These are phyloP conservation scores for Drosophila prolongata DNA, from an alignment of 2,888 invertebrate species.

Conservation along the genomic window DNA sequence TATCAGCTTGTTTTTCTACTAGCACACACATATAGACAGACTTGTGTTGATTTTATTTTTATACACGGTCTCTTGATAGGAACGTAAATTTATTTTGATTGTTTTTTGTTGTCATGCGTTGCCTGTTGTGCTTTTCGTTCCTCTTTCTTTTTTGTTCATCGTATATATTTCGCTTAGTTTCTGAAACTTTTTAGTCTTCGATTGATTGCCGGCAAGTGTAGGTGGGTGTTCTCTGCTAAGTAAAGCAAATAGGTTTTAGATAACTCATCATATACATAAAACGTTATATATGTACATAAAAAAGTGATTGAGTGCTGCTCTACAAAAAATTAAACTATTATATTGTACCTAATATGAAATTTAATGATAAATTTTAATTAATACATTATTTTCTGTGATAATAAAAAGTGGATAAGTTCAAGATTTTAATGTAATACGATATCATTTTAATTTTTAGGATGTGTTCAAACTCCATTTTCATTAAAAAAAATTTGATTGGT, in stretches of 20 bases:
- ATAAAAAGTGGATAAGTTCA: no score
- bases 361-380: not conserved
- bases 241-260: slow-evolving; percentile 15
- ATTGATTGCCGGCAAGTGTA: slow-evolving; percentile 67
- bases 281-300: not conserved
- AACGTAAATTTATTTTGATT: slow-evolving; percentile 48
- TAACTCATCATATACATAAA: slow-evolving; percentile 9
- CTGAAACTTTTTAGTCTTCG: slow-evolving; percentile 57
- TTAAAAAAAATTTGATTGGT: no score
- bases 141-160: slow-evolving; percentile 16
- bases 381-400: no score
- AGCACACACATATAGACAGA: slow-evolving; percentile 14
- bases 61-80: slow-evolving; percentile 61
- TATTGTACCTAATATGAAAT: not conserved
- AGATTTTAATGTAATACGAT: no score
- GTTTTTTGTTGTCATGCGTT: slow-evolving; percentile 56
- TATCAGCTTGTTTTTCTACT: slow-evolving; percentile 63
- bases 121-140: slow-evolving; percentile 14
- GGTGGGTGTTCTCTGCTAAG: slow-evolving; percentile 53
- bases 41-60: slow-evolving; percentile 71
- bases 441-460: no score
- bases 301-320: not conserved
- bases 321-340: not conserved
- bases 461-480: no score
- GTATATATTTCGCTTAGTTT: slow-evolving; percentile 52